phyloP scores from a whole-genome alignment of 2,888 invertebrate genomes.

The Tyria jacobaeae region DNA sequence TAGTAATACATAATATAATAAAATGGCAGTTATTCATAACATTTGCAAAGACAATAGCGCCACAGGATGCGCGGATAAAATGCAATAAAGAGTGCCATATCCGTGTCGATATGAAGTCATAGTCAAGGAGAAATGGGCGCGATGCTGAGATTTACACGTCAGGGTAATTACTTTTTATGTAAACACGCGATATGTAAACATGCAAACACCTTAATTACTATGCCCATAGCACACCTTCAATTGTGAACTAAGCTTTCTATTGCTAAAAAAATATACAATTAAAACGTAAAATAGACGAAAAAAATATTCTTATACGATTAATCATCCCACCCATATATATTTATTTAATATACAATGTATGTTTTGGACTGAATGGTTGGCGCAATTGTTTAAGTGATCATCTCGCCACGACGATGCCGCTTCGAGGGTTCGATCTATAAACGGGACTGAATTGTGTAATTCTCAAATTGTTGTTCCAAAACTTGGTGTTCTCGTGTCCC shows the following conservation, averaged over 20 bases:
- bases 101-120: slow-evolving; percentile 16
- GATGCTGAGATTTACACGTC: slow-evolving; percentile 1
- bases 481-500: too few relatives aligned
- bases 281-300: too few relatives aligned
- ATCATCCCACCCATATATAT: too few relatives aligned
- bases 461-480: too few relatives aligned
- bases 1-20: neutral
- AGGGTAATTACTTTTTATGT: neutral
- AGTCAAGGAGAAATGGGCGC: slow-evolving; percentile 1
- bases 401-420: too few relatives aligned
- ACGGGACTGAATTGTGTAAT: too few relatives aligned
- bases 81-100: slow-evolving; percentile 14
- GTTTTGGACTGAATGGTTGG: too few relatives aligned
- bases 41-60: slow-evolving; percentile 42
- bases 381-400: too few relatives aligned
- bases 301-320: too few relatives aligned
- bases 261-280: too few relatives aligned
- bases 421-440: too few relatives aligned
- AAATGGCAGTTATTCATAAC: slow-evolving; percentile 37
- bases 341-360: too few relatives aligned
- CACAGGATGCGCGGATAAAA: slow-evolving; percentile 36
- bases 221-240: neutral
- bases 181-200: slow-evolving; percentile 7
- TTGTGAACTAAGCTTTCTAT: neutral
- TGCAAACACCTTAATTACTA: neutral